Conservation (phyloP, 2,888 invertebrate genomes). For the Tenthredo distinguenda region DNA sequence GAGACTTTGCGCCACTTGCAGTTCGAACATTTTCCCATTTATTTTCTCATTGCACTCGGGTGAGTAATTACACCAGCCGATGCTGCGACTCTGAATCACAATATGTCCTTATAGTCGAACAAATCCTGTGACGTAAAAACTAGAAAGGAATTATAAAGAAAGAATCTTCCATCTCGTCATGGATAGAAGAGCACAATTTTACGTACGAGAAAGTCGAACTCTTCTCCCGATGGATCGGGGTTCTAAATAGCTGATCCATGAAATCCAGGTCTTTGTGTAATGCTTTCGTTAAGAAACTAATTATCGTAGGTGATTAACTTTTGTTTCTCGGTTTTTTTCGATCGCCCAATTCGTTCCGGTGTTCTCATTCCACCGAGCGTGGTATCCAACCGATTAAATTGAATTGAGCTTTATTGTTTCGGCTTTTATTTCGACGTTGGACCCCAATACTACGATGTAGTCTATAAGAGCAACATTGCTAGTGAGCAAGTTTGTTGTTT, state of each 20-base stretch:
- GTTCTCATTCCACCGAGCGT: neutral
- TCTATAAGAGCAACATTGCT: neutral
- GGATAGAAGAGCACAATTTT: neutral
- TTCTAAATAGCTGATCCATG: neutral
- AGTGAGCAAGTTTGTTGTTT: conserved; percentile 37
- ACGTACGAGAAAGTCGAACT: neutral
- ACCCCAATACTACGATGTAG: neutral
- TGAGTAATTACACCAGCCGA: neutral
- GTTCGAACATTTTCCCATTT: neutral
- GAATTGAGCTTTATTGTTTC: neutral
- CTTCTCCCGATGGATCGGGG: neutral
- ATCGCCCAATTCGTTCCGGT: conserved; percentile 20
- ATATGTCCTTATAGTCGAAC: neutral
- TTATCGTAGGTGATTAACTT: neutral
- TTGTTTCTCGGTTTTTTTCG: neutral
- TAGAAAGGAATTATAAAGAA: neutral
- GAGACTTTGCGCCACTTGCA: neutral
- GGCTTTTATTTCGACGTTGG: neutral
- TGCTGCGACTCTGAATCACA: neutral
- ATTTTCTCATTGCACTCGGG: neutral
- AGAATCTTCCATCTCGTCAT: neutral
- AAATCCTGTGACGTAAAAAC: neutral
- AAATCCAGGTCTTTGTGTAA: neutral
- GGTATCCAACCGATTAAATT: neutral
- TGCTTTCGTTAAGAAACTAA: neutral